phyloP scores from a whole-genome alignment of 2,113 vertebrate genomes.

The Anser cygnoides region DNA sequence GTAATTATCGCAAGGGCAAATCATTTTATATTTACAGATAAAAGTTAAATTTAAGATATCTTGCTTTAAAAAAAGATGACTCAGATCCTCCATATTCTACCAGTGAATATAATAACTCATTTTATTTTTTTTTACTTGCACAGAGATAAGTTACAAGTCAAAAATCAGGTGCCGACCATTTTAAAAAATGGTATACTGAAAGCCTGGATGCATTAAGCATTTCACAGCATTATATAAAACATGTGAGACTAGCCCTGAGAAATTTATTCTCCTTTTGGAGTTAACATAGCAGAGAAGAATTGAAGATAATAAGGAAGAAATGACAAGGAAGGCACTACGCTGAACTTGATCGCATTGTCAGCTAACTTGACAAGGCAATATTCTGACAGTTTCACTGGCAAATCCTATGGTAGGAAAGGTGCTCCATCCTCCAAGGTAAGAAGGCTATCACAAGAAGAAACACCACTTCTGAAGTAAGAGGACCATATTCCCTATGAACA shows the following conservation, averaged over 20 bases:
- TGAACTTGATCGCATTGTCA: neutral
- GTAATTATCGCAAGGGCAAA: neutral
- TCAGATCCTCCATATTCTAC: neutral
- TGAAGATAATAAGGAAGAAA: neutral
- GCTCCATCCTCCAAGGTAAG: neutral
- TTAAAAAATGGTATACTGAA: constrained; percentile 6
- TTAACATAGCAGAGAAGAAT: neutral
- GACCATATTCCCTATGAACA: neutral
- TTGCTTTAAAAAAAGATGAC: neutral
- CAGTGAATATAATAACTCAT: neutral
- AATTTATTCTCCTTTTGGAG: neutral
- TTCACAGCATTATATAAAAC: neutral
- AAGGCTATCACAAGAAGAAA: neutral
- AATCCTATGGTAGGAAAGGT: neutral
- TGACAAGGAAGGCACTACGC: neutral
- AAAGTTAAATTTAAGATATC: neutral
- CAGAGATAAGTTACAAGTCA: neutral
- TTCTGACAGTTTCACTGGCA: neutral
- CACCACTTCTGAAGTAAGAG: neutral
- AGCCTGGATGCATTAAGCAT: neutral
- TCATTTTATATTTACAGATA: neutral
- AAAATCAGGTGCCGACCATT: neutral
- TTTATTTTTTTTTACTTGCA: too few species aligned
- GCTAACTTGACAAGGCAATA: neutral
- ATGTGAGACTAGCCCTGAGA: neutral